Percentiles rank a stretch among this genome's conserved stretches.
These are phyloP conservation scores for Chirona hameri DNA, from an alignment of 2,888 invertebrate genomes.

Conservation along the genomic window DNA sequence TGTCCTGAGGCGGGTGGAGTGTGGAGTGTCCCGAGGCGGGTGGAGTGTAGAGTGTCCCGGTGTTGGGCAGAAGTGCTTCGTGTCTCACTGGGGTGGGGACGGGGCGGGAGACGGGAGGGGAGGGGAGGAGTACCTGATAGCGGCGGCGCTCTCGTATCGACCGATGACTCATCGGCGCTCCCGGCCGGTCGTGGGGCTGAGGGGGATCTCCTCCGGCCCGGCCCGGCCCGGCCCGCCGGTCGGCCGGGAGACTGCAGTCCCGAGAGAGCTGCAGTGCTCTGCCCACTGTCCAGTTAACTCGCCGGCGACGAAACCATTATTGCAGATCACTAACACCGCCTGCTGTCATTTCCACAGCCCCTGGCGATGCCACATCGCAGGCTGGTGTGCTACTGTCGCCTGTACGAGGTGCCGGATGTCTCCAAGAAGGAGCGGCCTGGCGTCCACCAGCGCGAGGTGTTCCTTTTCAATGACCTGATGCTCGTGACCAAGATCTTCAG, in stretches of 20 bases:
- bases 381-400: constrained; percentile 95
- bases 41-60: no score
- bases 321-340: no score
- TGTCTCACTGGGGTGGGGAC: neutral
- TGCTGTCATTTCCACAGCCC: constrained; percentile 45
- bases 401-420: constrained; percentile 95
- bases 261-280: no score
- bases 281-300: no score
- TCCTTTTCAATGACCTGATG: constrained; percentile 95
- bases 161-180: neutral
- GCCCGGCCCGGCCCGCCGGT: no score
- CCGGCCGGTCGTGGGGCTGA: neutral
- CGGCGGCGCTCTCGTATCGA: neutral
- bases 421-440: constrained; percentile 83
- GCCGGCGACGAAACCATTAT: no score
- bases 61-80: no score
- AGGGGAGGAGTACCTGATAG: neutral
- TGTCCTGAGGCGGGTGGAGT: no score
- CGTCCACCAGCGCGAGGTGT: constrained; percentile 77
- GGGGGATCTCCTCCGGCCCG: neutral
- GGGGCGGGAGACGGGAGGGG: neutral
- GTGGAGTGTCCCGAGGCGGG: no score
- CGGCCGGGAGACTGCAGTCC: constrained; percentile 48
- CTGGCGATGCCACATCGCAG: constrained; percentile 92
- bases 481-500: constrained; percentile 96